A percentile compares a stretch with the other conserved stretches of the same genome.
phyloP scores from a whole-genome alignment of 2,888 invertebrate genomes.

The Ornithoptera alexandrae region DNA sequence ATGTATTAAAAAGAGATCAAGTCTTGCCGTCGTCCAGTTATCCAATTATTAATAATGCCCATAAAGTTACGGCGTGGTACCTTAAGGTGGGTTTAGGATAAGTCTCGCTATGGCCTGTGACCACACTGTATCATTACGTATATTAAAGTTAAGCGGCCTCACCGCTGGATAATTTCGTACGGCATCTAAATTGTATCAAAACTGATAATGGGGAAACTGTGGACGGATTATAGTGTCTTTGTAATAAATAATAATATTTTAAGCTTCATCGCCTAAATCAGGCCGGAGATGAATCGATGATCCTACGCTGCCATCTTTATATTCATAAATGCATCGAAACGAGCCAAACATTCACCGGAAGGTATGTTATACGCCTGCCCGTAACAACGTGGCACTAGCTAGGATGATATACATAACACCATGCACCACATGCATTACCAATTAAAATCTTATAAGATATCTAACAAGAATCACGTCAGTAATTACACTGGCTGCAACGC shows the following conservation, averaged over 20 bases:
- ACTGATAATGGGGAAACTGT: slow-evolving; percentile 48
- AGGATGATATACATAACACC: too few relatives aligned
- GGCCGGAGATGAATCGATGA: background rate
- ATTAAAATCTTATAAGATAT: too few relatives aligned
- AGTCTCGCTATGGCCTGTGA: slow-evolving; percentile 48
- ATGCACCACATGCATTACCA: too few relatives aligned
- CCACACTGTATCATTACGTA: slow-evolving; percentile 68
- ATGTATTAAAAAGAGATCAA: slow-evolving; percentile 48
- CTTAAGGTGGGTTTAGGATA: slow-evolving; percentile 74
- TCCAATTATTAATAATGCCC: slow-evolving; percentile 76
- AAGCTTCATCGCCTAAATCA: slow-evolving; percentile 4
- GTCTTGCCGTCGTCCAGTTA: slow-evolving; percentile 65
- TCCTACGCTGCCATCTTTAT: slow-evolving; percentile 5
- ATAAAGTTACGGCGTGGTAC: slow-evolving; percentile 60
- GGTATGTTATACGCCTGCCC: too few relatives aligned
- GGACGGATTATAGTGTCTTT: slow-evolving; percentile 61
- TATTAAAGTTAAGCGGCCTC: slow-evolving; percentile 59
- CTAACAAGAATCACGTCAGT: too few relatives aligned
- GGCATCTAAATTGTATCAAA: slow-evolving; percentile 74
- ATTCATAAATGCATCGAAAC: too few relatives aligned
- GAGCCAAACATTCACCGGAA: too few relatives aligned
- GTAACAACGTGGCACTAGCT: too few relatives aligned
- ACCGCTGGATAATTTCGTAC: slow-evolving; percentile 52
- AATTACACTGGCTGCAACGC: too few relatives aligned
- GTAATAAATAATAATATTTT: slow-evolving; percentile 35